Evolutionary conservation across 1,140 invertebrate genomes (phyloP), one percentile per base, ranked within the genome.

Genomic region (Anastatus disparis): DNA sequence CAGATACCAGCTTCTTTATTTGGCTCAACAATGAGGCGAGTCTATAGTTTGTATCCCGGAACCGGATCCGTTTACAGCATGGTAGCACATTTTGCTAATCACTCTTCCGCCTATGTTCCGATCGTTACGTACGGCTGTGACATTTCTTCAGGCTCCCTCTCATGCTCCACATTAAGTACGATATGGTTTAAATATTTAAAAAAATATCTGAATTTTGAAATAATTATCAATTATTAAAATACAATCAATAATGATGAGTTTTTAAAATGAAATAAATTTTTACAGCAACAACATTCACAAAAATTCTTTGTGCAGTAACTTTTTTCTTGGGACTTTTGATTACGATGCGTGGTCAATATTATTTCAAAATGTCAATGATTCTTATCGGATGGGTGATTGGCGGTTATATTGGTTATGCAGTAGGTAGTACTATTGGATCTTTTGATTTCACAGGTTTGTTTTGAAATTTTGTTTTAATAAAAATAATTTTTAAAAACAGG

Each of bases 71-170:
- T 93, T 31, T 92, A 89, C 76, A 89, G 83, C 0, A 87, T 90
- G 17, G 82, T 93, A 8, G 90, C 90, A 2, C 87, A 84, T 38
- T 84, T 82, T 71, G 79, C 72, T 46, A 78, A 84, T 67, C 66
- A 77, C 3, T 81, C 78, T 27, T 87, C 88, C 70, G 87, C 91
- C 17, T 94, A 94, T 76, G 88, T 93, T 3, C 91, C 92, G 2
- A 84, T 84, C 8, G 82, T 89, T 53, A 90, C 90, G 2, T 93
- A 92, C 77, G 89, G 87, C 3, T 93, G 92, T 79, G 83, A 86
- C 72, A 80, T 86, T 9, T 29, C 81, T 6, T 75, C 80, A 2
- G 80, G 80, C 55, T 77, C 77, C 3, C 80, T 81, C 24, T 79
- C 82, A 17, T 91, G 90, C 73, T 66, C 86, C 63, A 70, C 84